Evolutionary conservation across 53 echinoderm and acorn worm species (phyloP).

Genomic region (Holothuria leucospilota): DNA sequence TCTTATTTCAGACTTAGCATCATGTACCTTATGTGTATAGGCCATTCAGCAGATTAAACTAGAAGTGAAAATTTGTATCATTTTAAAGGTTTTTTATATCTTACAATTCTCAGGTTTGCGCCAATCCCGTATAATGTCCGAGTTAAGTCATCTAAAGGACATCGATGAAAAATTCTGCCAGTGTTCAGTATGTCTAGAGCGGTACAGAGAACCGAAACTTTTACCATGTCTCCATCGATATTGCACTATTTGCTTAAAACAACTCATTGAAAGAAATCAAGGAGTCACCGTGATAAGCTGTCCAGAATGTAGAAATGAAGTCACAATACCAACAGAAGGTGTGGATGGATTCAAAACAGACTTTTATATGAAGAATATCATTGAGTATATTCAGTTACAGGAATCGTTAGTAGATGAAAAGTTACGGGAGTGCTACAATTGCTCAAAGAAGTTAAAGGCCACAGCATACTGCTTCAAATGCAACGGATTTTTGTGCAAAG

Average conservation of each 20-base stretch:
- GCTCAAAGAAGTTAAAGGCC: neutral
- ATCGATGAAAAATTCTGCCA: neutral
- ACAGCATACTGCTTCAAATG: constrained; percentile 20
- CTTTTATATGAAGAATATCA: constrained; percentile 3
- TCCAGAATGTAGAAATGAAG: neutral
- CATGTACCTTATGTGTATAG: too few relatives aligned
- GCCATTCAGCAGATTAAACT: too few relatives aligned
- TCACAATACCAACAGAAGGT: neutral
- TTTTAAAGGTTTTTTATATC: too few relatives aligned
- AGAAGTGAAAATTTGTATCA: too few relatives aligned
- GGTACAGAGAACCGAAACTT: neutral
- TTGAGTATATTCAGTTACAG: neutral
- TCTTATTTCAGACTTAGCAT: too few relatives aligned
- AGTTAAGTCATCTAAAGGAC: neutral
- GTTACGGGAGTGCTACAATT: neutral
- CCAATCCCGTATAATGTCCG: too few relatives aligned
- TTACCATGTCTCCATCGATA: constrained; percentile 35
- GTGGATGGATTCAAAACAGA: constrained; percentile 26
- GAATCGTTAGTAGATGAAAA: neutral
- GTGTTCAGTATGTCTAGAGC: neutral
- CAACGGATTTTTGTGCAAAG: neutral
- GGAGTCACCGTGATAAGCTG: neutral
- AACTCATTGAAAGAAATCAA: neutral
- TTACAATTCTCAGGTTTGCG: too few relatives aligned
- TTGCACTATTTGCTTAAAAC: neutral